Percentiles rank a stretch among this genome's conserved stretches.
These are phyloP conservation scores for Megathymus violae DNA, from an alignment of 1,140 invertebrate species.

Conservation along the genomic window DNA sequence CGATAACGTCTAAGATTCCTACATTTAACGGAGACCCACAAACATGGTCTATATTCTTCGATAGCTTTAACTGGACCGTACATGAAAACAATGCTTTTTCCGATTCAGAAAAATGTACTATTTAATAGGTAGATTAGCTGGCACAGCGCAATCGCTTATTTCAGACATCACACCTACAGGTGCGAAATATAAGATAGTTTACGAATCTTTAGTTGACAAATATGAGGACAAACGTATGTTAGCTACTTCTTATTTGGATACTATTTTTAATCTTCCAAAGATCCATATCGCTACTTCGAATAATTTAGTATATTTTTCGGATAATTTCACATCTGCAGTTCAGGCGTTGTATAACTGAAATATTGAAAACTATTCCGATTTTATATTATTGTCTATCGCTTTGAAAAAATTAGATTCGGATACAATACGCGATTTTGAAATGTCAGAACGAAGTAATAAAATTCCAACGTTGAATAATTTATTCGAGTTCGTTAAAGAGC, in stretches of 20 bases:
- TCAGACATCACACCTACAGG: slow-evolving; percentile 17
- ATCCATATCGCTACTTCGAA: not conserved
- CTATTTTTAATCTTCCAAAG: slow-evolving; percentile 21
- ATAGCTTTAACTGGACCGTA: not conserved
- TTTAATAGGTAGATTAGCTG: slow-evolving; percentile 11
- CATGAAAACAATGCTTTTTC: not conserved
- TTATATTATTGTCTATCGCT: slow-evolving; percentile 29
- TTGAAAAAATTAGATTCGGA: slow-evolving; percentile 9
- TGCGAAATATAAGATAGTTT: slow-evolving; percentile 23
- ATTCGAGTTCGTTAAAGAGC: slow-evolving; percentile 20
- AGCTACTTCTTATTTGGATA: slow-evolving; percentile 27
- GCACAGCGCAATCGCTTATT: slow-evolving; percentile 8
- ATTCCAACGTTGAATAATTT: slow-evolving; percentile 23
- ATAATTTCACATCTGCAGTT: slow-evolving; percentile 4
- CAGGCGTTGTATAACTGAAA: slow-evolving; percentile 14
- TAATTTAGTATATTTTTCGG: slow-evolving; percentile 9
- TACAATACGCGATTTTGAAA: slow-evolving; percentile 22
- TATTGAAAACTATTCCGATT: slow-evolving; percentile 12
- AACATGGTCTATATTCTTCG: not conserved
- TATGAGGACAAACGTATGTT: slow-evolving; percentile 35
- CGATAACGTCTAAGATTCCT: too few species aligned
- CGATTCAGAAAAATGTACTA: slow-evolving; percentile 23
- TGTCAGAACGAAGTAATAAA: slow-evolving; percentile 3
- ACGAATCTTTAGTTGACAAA: slow-evolving; percentile 26
- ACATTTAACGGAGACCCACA: not conserved